Evolutionary conservation across 2,888 invertebrate genomes (phyloP), one percentile per base, ranked within the genome.

Genomic region (Theodoxus fluviatilis): DNA sequence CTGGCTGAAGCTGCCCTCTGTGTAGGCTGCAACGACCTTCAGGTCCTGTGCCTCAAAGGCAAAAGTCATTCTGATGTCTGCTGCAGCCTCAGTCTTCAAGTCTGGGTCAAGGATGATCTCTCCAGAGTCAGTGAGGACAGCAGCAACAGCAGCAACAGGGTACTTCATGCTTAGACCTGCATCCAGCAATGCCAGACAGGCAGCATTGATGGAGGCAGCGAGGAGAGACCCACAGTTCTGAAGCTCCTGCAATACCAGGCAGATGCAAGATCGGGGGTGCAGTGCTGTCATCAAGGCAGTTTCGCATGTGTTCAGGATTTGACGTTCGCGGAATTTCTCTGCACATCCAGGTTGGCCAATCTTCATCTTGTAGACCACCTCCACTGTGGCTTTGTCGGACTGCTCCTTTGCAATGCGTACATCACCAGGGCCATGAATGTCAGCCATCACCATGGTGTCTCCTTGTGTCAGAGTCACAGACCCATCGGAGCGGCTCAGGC

Each of bases 151-250:
- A 6, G 93, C 95, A 81, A 95, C 91, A 40, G 93, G 90, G 83
- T 91, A 93, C 75, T 92, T 92, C 92, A 96, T 92, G 18, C 93
- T 90, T n/a, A 96, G 88, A 33, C 94, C 93, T 0, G 94, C 91
- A 88, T 94, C 93, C 0, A 96, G 89, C 38, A 95, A 88, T 0
- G 95, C 94, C 71, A 95, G 88, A 85, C 94, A 95, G 0, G 91
- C 90, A 33, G 94, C 92, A 89, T 96, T 97, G 40, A 96, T 89
- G 18, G 92, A 91, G 85, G 94, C 93, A 0, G 94, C 92, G 68
- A 95, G 88, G 1, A 94, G 76, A 6, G 83, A 83, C 3, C 85
- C 86, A 64, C 76, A 73, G 87, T 95, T 92, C 84, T 96, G 94
- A 82, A 96, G 87, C 89, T 96, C 96, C 86, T 96, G 96, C 68